Conservation (phyloP, 2,113 vertebrate genomes). For the Turnix velox region DNA sequence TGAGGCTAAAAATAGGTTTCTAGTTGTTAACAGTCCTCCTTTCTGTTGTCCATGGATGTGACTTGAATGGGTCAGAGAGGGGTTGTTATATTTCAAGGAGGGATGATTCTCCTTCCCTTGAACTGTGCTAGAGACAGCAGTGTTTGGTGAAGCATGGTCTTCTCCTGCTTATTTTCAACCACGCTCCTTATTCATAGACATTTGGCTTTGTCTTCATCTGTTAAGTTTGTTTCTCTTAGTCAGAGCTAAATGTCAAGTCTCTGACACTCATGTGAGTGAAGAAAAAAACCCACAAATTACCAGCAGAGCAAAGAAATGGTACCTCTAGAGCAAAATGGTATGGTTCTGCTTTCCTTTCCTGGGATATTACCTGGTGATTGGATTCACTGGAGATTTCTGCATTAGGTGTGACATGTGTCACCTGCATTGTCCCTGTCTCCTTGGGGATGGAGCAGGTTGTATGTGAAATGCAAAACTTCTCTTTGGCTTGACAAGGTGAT, state of each 20-base stretch:
- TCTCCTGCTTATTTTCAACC: not conserved
- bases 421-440: not conserved
- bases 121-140: not conserved
- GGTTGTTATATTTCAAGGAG: not conserved
- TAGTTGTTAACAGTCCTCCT: not conserved
- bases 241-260: not conserved
- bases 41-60: not conserved
- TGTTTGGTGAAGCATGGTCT: not conserved
- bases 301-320: not conserved
- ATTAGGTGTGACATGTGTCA: not conserved
- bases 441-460: not conserved
- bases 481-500: conserved; percentile 29
- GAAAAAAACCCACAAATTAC: not conserved
- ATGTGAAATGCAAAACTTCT: not conserved
- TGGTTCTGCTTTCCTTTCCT: not conserved
- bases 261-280: not conserved
- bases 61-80: not conserved
- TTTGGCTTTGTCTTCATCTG: not conserved
- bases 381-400: not conserved
- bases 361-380: not conserved
- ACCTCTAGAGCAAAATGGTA: not conserved
- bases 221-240: not conserved
- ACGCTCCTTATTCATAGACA: not conserved
- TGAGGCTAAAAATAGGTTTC: not conserved
- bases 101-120: not conserved